Evolutionary conservation across 1,140 invertebrate genomes (phyloP), one percentile per base, ranked within the genome.

Genomic region (Eufriesea mexicana): DNA sequence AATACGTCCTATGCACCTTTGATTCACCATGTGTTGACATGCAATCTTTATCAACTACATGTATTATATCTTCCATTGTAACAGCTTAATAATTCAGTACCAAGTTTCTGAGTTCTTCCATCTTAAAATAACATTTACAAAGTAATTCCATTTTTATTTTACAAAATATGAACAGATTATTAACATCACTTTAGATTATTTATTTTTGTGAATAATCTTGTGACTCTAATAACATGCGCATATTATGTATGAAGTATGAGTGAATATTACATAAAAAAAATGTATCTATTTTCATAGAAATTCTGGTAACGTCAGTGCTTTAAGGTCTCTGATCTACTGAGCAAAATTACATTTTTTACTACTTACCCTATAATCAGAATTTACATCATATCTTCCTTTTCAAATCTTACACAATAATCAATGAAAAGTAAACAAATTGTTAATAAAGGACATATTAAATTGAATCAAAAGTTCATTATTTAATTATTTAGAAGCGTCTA

Each of bases 41-140:
- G 18, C 57, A 68, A 59, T 54, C 47, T 77, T 68, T 20, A 47
- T 85, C 25, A 64, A 81, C 10, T 57, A 49, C 14, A 28, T 16
- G 55, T 14, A 71, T 57, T 59, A 49, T 76, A 77, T 84, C 76
- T 83, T 86, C 66, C 72, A 82, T 28, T 78, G 64, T 59, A 71
- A 81, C 64, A 75, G 42, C 68, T 64, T 81, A 84, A 28, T 76
- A 51, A 75, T 82, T 76, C 45, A 57, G 20, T 83, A 68, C n/a
- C 47, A 77, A 59, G 18, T 78, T 78, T 86, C 16, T n/a, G 49
- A 82, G 80, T 84, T 86, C 85, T 88, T 89, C 79, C 84, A 83
- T 71, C 20, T 81, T 79, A 59, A 67, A 76, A 45, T 57, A 61
- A 72, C 35, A 76, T 68, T 54, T 71, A 83, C 47, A 68, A 54